Percentiles rank a stretch among this genome's conserved stretches.
These are phyloP conservation scores for Monomorium pharaonis DNA, from an alignment of 1,140 invertebrate genomes.

Conservation along the genomic window DNA sequence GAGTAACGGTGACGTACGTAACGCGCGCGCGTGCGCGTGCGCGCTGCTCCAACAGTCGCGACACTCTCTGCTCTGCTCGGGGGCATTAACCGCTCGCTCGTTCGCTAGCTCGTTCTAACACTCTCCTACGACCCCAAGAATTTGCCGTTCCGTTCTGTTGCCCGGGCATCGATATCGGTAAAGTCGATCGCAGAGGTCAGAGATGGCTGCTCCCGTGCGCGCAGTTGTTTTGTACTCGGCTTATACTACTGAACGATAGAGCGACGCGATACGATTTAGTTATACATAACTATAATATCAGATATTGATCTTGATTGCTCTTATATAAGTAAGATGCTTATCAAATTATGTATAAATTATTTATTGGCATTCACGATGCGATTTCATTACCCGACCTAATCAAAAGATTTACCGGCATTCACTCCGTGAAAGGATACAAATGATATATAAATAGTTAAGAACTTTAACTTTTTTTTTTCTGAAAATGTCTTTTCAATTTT, in stretches of 20 bases:
- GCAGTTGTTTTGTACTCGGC: slow-evolving; percentile 55
- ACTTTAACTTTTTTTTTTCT: neutral
- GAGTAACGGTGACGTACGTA: slow-evolving; percentile 85
- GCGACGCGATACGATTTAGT: too few relatives aligned
- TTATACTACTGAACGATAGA: neutral
- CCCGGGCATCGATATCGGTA: slow-evolving; percentile 63
- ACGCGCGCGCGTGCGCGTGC: slow-evolving; percentile 78
- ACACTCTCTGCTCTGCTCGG: slow-evolving; percentile 72
- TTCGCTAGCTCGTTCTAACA: slow-evolving; percentile 68
- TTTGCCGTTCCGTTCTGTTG: slow-evolving; percentile 77
- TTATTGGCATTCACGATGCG: neutral
- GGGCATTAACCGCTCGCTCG: slow-evolving; percentile 83
- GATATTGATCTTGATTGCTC: neutral
- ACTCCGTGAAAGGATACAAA: neutral
- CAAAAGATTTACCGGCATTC: neutral
- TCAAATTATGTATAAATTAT: neutral
- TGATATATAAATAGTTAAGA: neutral
- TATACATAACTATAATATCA: neutral
- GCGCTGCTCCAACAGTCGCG: slow-evolving; percentile 58
- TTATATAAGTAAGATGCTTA: neutral
- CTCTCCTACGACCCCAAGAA: slow-evolving; percentile 76
- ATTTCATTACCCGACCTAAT: neutral
- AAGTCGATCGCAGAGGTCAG: slow-evolving; percentile 67
- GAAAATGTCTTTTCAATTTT: neutral
- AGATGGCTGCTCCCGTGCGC: slow-evolving; percentile 52